A percentile compares a stretch with the other conserved stretches of the same genome.
Evolutionary conservation across 2,797 vertebrate genomes (phyloP).

Genomic region (Pristis pectinata): DNA sequence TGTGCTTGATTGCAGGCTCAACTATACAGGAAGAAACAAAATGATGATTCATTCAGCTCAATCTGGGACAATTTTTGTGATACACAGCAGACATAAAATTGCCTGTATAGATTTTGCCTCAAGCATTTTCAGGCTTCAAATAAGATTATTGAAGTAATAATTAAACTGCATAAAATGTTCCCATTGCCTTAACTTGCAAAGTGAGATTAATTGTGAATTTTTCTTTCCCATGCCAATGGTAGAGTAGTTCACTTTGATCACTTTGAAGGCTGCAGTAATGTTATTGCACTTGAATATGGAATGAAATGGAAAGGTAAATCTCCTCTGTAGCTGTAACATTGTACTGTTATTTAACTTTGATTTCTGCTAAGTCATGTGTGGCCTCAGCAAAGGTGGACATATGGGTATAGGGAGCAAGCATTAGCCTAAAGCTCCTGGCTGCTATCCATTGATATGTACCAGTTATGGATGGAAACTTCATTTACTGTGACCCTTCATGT

Average conservation of each 20-base stretch:
- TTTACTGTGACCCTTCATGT: no score
- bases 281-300: neutral
- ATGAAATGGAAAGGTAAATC: neutral
- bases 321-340: neutral
- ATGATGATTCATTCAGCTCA: constrained; percentile 39
- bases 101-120: constrained; percentile 41
- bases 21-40: constrained; percentile 12
- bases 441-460: neutral
- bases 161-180: constrained; percentile 38
- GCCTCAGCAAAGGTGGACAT: neutral
- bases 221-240: constrained; percentile 23
- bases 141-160: constrained; percentile 41
- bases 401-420: neutral
- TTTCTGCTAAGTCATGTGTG: neutral
- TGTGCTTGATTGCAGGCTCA: constrained; percentile 40
- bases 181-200: constrained; percentile 40
- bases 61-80: constrained; percentile 39
- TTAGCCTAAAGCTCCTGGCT: neutral
- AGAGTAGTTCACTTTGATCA: neutral
- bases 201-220: constrained; percentile 33
- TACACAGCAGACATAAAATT: constrained; percentile 43
- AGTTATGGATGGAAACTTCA: neutral
- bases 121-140: constrained; percentile 34
- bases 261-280: neutral
- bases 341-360: neutral